Evolutionary conservation across 1,140 invertebrate species (phyloP).

Genomic region (Portunus trituberculatus): DNA sequence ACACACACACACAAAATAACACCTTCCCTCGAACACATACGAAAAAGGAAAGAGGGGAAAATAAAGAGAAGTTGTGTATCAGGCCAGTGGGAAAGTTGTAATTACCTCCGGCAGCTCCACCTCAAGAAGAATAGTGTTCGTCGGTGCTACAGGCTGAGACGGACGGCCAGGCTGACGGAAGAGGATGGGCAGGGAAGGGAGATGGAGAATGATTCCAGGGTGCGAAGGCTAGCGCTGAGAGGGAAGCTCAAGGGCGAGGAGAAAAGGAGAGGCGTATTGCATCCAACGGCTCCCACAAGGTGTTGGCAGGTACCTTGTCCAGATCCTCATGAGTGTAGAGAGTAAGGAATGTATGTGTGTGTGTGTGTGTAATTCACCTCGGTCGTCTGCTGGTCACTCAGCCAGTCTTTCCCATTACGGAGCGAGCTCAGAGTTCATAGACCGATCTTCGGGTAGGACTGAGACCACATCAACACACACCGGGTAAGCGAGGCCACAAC

Average conservation of each 20-base stretch:
- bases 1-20: background rate
- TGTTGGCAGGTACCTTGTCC: too few species aligned
- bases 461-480: too few species aligned
- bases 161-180: background rate
- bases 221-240: background rate
- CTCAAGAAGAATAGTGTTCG: background rate
- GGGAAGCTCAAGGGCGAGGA: background rate
- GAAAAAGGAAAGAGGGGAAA: background rate
- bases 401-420: too few species aligned
- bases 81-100: background rate
- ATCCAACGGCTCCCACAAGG: background rate
- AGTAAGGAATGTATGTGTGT: background rate
- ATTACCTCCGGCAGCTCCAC: background rate
- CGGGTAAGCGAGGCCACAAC: too few species aligned
- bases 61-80: constrained; percentile 1
- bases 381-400: too few species aligned
- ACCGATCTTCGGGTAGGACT: too few species aligned
- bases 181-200: background rate
- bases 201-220: background rate
- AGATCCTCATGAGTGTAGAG: background rate
- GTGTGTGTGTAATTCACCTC: background rate
- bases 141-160: background rate
- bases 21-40: background rate
- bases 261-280: background rate
- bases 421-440: too few species aligned